Evolutionary conservation across 2,113 vertebrate species (phyloP).

Genomic region (Syngnathus floridae): DNA sequence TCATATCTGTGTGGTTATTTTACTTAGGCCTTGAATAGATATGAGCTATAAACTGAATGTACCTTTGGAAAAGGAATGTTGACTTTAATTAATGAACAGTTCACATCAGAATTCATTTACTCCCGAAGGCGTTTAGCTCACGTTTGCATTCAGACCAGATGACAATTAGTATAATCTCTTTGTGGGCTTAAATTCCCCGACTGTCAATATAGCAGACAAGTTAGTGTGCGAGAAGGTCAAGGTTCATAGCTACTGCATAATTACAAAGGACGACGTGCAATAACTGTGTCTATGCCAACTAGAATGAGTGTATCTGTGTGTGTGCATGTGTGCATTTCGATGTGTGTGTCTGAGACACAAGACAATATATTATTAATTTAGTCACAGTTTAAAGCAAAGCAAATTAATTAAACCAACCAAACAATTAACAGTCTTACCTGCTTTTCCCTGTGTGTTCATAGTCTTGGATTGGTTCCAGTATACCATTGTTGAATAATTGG

Average conservation of each 20-base stretch:
- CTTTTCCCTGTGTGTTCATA: conserved; percentile 57
- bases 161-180: conserved; percentile 41
- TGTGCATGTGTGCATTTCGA: conserved; percentile 22
- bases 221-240: conserved; percentile 16
- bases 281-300: conserved; percentile 13
- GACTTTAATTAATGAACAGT: conserved; percentile 41
- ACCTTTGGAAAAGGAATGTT: conserved; percentile 21
- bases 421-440: conserved; percentile 56
- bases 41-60: conserved; percentile 26
- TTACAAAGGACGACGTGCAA: conserved; percentile 14
- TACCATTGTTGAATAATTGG: conserved; percentile 69
- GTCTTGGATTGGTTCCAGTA: conserved; percentile 60
- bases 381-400: conserved; percentile 44
- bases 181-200: conserved; percentile 28
- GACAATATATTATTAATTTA: conserved; percentile 36
- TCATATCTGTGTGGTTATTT: conserved; percentile 29
- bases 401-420: conserved; percentile 22
- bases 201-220: conserved; percentile 37
- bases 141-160: conserved; percentile 28
- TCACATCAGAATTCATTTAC: conserved; percentile 22
- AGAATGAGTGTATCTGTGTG: conserved; percentile 8
- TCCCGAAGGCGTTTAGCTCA: conserved; percentile 20
- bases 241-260: conserved; percentile 27
- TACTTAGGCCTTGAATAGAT: conserved; percentile 1
- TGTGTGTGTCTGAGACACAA: conserved; percentile 20